phyloP scores from a whole-genome alignment of 2,888 invertebrate genomes.

The Dynastes hyllus region DNA sequence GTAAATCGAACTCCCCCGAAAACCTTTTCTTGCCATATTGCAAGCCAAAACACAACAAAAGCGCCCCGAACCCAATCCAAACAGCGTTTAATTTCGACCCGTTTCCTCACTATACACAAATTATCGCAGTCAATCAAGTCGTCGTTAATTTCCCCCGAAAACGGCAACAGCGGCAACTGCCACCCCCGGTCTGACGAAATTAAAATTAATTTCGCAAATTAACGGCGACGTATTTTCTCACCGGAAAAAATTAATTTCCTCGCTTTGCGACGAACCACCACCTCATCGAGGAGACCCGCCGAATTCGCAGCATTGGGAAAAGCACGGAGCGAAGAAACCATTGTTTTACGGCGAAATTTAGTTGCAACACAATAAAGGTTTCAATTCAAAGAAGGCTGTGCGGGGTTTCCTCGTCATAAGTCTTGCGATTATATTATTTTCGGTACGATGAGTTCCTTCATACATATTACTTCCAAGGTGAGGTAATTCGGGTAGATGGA shows the following conservation, averaged over 20 bases:
- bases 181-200: conserved; percentile 22
- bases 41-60: too few relatives aligned
- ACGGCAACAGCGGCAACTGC: neutral
- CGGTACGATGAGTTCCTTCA: neutral
- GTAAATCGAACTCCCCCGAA: too few relatives aligned
- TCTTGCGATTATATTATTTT: conserved; percentile 11
- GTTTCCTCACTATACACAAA: conserved; percentile 12
- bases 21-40: too few relatives aligned
- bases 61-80: neutral
- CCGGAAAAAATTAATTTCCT: conserved; percentile 15
- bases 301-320: neutral
- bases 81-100: neutral
- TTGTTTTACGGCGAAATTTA: conserved; percentile 29
- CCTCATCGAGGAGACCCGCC: neutral
- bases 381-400: conserved; percentile 14
- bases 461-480: neutral
- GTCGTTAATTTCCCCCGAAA: conserved; percentile 37
- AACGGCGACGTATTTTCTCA: conserved; percentile 29
- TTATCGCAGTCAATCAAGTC: conserved; percentile 34
- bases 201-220: conserved; percentile 43
- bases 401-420: conserved; percentile 4
- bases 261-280: neutral
- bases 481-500: neutral
- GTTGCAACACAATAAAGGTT: conserved; percentile 28
- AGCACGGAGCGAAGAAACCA: neutral